These are phyloP conservation scores for Tholera decimalis DNA, from an alignment of 2,888 invertebrate genomes.

Conservation along the genomic window DNA sequence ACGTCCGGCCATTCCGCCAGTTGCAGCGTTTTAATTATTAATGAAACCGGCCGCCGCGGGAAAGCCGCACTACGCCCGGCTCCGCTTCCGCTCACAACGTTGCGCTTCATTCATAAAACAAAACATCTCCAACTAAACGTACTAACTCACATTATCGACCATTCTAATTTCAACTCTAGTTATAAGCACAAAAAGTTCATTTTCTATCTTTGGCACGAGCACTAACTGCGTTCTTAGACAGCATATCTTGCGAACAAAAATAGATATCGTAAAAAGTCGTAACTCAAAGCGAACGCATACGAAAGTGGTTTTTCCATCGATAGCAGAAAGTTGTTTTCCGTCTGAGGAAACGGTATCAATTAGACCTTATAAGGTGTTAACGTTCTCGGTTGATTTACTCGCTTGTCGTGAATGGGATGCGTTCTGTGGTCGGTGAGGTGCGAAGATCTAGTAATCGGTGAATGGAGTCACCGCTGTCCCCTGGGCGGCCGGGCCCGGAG, in stretches of 20 bases:
- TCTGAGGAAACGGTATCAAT: slow-evolving; percentile 81
- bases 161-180: slow-evolving; percentile 75
- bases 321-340: slow-evolving; percentile 89
- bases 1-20: slow-evolving; percentile 89
- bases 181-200: slow-evolving; percentile 64
- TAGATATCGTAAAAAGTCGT: slow-evolving; percentile 88
- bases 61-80: slow-evolving; percentile 90
- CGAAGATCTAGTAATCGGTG: slow-evolving; percentile 87
- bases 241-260: slow-evolving; percentile 78
- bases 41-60: slow-evolving; percentile 90
- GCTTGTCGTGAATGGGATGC: slow-evolving; percentile 89
- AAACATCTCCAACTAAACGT: slow-evolving; percentile 66
- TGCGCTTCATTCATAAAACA: slow-evolving; percentile 91
- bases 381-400: slow-evolving; percentile 88
- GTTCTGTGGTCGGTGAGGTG: slow-evolving; percentile 87
- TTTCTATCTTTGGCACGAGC: slow-evolving; percentile 55
- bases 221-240: slow-evolving; percentile 69
- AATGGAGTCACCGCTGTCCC: slow-evolving; percentile 79
- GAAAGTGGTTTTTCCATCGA: slow-evolving; percentile 88
- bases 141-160: slow-evolving; percentile 66
- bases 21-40: slow-evolving; percentile 90
- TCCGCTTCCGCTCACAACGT: slow-evolving; percentile 89
- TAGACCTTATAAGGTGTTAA: slow-evolving; percentile 78
- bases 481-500: slow-evolving; percentile 50
- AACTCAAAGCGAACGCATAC: slow-evolving; percentile 81